These are phyloP conservation scores for Carcharodon carcharias DNA, from an alignment of 2,797 vertebrate genomes.

Conservation along the genomic window DNA sequence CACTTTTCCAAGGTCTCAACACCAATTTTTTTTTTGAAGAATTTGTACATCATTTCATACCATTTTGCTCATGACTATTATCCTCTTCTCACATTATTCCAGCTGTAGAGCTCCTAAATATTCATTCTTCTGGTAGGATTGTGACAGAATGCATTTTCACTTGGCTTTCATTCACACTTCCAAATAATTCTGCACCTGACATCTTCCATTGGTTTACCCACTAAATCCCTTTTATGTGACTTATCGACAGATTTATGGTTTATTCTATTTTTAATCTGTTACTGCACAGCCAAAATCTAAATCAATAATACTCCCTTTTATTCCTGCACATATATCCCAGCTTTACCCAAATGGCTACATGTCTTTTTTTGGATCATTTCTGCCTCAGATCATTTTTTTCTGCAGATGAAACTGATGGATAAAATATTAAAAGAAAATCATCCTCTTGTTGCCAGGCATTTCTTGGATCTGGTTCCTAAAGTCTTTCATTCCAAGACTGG, in stretches of 20 bases:
- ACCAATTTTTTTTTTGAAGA: background rate
- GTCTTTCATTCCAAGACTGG: background rate
- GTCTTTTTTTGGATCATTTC: background rate
- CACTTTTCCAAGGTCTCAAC: background rate
- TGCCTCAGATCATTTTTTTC: background rate
- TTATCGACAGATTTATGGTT: background rate
- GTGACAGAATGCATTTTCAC: background rate
- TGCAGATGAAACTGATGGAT: background rate
- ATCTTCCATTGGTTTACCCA: background rate
- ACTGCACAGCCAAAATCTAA: background rate
- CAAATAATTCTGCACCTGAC: background rate
- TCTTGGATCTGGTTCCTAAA: background rate
- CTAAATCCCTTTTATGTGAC: background rate
- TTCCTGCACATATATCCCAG: background rate
- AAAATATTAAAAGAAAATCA: background rate
- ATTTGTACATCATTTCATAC: background rate
- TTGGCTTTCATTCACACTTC: background rate
- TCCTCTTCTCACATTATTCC: background rate
- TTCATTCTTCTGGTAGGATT: background rate
- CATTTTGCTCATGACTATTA: background rate
- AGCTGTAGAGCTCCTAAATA: background rate
- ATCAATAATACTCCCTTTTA: conserved; percentile 17
- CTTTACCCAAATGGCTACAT: background rate
- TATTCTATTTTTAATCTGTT: conserved; percentile 18
- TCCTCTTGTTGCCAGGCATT: background rate